Percentiles rank a stretch among this genome's conserved stretches.
Conservation (phyloP, 2,797 vertebrate species). For the Neomorphus geoffroyi region DNA sequence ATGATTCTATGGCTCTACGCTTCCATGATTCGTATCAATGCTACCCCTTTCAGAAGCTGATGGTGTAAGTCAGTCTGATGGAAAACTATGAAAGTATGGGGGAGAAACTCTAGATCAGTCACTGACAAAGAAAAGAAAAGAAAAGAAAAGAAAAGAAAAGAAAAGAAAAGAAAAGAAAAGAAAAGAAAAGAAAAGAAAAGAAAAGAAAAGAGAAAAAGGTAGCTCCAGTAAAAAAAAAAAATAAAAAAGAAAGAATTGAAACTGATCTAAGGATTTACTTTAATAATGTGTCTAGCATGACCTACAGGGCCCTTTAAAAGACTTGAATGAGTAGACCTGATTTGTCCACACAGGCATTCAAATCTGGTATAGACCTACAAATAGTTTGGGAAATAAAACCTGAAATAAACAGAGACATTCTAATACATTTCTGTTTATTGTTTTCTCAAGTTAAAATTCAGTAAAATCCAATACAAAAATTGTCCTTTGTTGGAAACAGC, state of each 20-base stretch:
- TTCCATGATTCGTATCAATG: background rate
- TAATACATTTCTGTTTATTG: background rate
- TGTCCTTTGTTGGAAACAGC: background rate
- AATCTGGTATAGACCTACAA: background rate
- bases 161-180: no score
- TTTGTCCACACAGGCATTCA: background rate
- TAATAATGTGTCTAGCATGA: background rate
- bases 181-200: no score
- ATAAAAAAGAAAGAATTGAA: background rate
- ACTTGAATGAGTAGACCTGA: background rate
- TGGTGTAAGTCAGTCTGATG: background rate
- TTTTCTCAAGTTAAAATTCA: background rate
- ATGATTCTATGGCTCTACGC: no score
- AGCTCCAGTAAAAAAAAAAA: background rate
- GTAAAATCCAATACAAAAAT: background rate
- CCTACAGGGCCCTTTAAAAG: background rate
- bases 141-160: accelerated
- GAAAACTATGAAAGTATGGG: background rate
- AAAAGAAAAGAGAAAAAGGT: no score
- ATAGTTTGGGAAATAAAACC: background rate
- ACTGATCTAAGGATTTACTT: background rate
- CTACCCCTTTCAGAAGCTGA: background rate
- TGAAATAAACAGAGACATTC: background rate
- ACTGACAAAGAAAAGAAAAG: background rate
- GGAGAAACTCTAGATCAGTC: background rate